Percentiles rank a stretch among this genome's conserved stretches.
Conservation (phyloP, 2,888 invertebrate species). For the Agrypnus murinus region DNA sequence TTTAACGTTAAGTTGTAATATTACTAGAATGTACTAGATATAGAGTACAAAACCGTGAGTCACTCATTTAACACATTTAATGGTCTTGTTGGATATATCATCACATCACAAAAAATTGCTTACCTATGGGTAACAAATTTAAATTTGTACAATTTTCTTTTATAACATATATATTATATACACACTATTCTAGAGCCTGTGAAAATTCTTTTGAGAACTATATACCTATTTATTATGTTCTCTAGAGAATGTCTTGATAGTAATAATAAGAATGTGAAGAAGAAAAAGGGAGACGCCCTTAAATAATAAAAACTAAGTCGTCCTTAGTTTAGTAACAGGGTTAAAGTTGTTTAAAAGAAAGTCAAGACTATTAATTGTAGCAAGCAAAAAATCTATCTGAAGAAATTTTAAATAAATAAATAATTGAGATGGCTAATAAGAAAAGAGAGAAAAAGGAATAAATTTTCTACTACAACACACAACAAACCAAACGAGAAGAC, state of each 20-base stretch:
- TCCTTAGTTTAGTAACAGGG: too few species aligned
- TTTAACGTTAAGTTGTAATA: constrained; percentile 15
- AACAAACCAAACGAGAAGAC: neutral
- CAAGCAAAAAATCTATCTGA: too few species aligned
- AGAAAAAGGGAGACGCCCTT: constrained; percentile 52
- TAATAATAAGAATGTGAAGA: too few species aligned
- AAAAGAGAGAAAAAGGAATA: neutral
- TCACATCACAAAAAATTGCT: constrained; percentile 4
- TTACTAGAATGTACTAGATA: constrained; percentile 31
- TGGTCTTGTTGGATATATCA: constrained; percentile 15
- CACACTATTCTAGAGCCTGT: neutral
- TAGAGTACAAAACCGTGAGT: constrained; percentile 12
- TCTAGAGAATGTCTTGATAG: constrained; percentile 47
- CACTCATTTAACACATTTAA: constrained; percentile 43
- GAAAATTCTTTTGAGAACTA: constrained; percentile 37
- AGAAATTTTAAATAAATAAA: too few species aligned
- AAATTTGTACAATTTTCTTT: too few species aligned
- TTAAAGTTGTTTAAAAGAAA: too few species aligned
- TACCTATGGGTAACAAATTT: neutral
- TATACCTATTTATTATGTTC: constrained; percentile 42
- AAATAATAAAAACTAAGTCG: too few species aligned
- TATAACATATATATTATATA: too few species aligned
- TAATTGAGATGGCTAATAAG: neutral
- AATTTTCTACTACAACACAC: neutral
- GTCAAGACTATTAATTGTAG: too few species aligned